Evolutionary conservation across 2,888 invertebrate species (phyloP).

Genomic region (Tipula lateralis): DNA sequence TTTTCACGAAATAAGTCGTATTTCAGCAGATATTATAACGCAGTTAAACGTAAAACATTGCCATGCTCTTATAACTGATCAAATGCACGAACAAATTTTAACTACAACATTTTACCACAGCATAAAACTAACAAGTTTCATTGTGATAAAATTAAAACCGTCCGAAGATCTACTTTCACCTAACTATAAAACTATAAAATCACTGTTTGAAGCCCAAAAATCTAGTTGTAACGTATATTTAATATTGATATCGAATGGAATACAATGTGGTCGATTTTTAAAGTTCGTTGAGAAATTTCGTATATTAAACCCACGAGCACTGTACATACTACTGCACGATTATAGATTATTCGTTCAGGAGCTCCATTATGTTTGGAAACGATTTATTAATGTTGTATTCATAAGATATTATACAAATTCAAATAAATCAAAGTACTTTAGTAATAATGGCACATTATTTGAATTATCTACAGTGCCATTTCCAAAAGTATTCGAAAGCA

Average conservation of each 20-base stretch:
- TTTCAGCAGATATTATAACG: background rate
- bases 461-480: conserved; percentile 70
- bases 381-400: conserved; percentile 70
- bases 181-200: conserved; percentile 54
- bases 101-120: background rate
- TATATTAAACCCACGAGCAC: conserved; percentile 64
- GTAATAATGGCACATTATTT: conserved; percentile 46
- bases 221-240: conserved; percentile 68
- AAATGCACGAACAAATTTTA: conserved; percentile 32
- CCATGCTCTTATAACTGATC: conserved; percentile 44
- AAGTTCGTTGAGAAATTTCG: conserved; percentile 66
- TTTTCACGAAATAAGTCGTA: background rate
- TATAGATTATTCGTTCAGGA: conserved; percentile 60
- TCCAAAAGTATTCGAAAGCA: conserved; percentile 56
- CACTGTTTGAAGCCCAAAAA: conserved; percentile 55
- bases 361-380: conserved; percentile 69
- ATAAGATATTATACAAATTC: conserved; percentile 32
- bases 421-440: background rate
- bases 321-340: conserved; percentile 67
- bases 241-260: conserved; percentile 66
- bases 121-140: conserved; percentile 35
- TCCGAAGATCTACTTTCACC: conserved; percentile 63
- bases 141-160: conserved; percentile 57
- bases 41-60: conserved; percentile 41
- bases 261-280: conserved; percentile 63